These are phyloP conservation scores for Scopus umbretta DNA, from an alignment of 2,113 vertebrate genomes.

Conservation along the genomic window DNA sequence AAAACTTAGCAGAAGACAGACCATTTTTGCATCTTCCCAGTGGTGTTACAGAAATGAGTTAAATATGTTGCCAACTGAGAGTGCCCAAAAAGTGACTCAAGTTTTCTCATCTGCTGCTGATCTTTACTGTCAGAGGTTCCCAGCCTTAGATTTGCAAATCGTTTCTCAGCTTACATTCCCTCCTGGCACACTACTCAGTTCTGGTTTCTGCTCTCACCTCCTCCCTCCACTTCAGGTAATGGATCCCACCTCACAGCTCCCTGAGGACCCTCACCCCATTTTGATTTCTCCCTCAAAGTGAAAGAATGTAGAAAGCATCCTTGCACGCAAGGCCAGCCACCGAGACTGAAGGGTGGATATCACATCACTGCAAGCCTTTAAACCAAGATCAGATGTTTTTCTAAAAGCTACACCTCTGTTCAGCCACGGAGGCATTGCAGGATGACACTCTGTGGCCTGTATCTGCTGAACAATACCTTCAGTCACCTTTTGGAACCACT, in stretches of 20 bases:
- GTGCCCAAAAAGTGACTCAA: background rate
- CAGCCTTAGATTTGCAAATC: background rate
- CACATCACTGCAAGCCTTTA: background rate
- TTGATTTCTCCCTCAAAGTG: background rate
- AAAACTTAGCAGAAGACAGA: background rate
- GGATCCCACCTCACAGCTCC: background rate
- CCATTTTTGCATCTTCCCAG: background rate
- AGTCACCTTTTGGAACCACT: background rate
- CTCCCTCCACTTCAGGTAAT: background rate
- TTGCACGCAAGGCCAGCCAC: background rate
- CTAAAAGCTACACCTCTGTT: background rate
- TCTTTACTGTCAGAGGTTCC: background rate
- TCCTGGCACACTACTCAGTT: background rate
- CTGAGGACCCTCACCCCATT: background rate
- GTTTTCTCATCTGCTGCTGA: background rate
- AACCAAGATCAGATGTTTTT: background rate
- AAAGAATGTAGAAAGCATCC: background rate
- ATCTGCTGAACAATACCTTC: background rate
- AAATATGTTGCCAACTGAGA: background rate
- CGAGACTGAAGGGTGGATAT: background rate
- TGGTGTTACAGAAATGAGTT: background rate
- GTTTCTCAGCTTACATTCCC: background rate
- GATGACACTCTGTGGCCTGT: background rate
- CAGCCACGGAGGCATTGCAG: background rate
- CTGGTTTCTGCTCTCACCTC: background rate